Percentiles rank a stretch among this genome's conserved stretches.
Conservation (phyloP, 2,888 invertebrate species). For the Pterostichus niger region DNA sequence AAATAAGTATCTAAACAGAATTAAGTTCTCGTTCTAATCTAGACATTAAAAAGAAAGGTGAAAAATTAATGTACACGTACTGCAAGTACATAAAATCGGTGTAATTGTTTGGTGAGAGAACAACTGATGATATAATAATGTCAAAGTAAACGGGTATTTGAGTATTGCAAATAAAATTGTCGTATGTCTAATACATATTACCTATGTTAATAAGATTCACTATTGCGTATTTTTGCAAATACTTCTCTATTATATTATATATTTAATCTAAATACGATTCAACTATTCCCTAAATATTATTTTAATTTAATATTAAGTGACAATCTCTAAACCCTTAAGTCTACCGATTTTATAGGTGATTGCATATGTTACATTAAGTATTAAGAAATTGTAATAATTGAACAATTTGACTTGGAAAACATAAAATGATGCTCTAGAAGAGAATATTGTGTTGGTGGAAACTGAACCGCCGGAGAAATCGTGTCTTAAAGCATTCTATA, state of each 20-base stretch:
- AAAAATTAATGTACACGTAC: too few relatives aligned
- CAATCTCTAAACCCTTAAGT: conserved; percentile 73
- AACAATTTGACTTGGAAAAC: conserved; percentile 71
- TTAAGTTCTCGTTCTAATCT: too few relatives aligned
- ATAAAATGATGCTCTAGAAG: conserved; percentile 59
- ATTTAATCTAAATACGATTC: conserved; percentile 76
- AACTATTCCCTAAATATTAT: conserved; percentile 77
- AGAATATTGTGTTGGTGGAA: conserved; percentile 57
- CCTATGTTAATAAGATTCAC: conserved; percentile 74
- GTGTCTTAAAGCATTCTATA: conserved; percentile 62
- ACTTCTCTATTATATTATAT: conserved; percentile 73
- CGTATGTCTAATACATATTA: conserved; percentile 71
- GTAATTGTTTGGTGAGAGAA: neutral
- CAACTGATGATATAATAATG: neutral
- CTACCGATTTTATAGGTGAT: conserved; percentile 75
- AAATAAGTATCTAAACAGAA: too few relatives aligned
- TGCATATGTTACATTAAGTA: conserved; percentile 77
- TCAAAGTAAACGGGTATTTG: conserved; percentile 54
- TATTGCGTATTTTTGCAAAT: conserved; percentile 76
- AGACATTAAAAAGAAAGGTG: too few relatives aligned
- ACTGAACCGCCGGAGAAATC: conserved; percentile 45
- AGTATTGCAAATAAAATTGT: conserved; percentile 50
- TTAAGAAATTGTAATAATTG: conserved; percentile 77
- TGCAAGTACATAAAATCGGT: too few relatives aligned
- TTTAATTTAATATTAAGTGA: conserved; percentile 76